These are phyloP conservation scores for Eristalis pertinax DNA, from an alignment of 2,888 invertebrate species.

Conservation along the genomic window DNA sequence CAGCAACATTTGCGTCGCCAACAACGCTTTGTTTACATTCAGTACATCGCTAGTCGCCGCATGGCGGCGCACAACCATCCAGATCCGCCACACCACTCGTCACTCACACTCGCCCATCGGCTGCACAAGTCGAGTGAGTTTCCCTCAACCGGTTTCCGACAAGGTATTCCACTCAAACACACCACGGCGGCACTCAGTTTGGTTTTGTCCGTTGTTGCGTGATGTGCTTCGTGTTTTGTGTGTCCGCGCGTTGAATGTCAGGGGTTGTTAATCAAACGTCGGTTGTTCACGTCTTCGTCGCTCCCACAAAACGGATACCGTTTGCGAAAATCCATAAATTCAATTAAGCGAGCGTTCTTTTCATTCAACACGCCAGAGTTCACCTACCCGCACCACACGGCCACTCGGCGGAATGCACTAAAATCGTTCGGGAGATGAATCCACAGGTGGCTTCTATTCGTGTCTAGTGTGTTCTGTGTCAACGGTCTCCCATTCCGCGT, in stretches of 20 bases:
- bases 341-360: background rate
- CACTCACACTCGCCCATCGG: background rate
- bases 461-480: constrained; percentile 37
- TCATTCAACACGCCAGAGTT: background rate
- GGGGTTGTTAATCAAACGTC: constrained; percentile 23
- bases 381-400: background rate
- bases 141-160: constrained; percentile 46
- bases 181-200: constrained; percentile 44
- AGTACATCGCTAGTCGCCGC: constrained; percentile 13
- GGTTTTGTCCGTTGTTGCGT: constrained; percentile 58
- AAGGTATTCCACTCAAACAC: constrained; percentile 55
- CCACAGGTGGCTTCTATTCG: constrained; percentile 61
- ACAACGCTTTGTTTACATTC: constrained; percentile 22
- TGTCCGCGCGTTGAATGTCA: background rate
- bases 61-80: background rate
- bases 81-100: background rate
- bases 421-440: constrained; percentile 41
- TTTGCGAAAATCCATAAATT: background rate
- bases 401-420: constrained; percentile 9
- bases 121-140: constrained; percentile 34
- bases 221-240: constrained; percentile 24
- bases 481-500: constrained; percentile 15
- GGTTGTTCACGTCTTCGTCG: constrained; percentile 5
- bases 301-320: constrained; percentile 13
- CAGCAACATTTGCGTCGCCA: background rate